Percentiles rank a stretch among this genome's conserved stretches.
These are phyloP conservation scores for Nebria salina DNA, from an alignment of 2,888 invertebrate species.

Conservation along the genomic window DNA sequence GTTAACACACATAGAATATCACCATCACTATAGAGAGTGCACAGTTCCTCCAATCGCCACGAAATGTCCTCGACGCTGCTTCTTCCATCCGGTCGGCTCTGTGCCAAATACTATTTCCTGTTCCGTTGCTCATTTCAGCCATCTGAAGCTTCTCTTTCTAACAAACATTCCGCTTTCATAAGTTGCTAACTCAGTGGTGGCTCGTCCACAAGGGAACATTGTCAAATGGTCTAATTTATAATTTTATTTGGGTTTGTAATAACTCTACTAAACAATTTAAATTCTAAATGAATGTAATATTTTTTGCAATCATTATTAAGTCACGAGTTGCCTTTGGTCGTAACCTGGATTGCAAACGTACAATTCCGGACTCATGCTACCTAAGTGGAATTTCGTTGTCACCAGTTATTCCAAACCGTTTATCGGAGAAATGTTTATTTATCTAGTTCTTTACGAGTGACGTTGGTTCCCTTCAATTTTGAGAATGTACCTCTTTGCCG, in stretches of 20 bases:
- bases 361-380: background rate
- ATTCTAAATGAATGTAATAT: background rate
- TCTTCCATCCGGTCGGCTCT: background rate
- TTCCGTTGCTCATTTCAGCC: background rate
- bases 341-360: background rate
- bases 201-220: background rate
- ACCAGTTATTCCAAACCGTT: background rate
- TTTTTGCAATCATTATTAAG: background rate
- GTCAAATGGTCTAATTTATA: background rate
- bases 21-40: background rate
- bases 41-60: background rate
- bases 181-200: background rate
- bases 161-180: background rate
- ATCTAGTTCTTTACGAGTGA: background rate
- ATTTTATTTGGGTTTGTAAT: background rate
- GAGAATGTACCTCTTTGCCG: background rate
- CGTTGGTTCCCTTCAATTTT: background rate
- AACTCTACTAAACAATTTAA: background rate
- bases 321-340: background rate
- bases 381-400: constrained; percentile 1
- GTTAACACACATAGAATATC: background rate
- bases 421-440: background rate
- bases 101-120: background rate
- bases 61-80: background rate
- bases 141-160: background rate